These are phyloP conservation scores for Blennius ocellaris DNA, from an alignment of 2,113 vertebrate species.

Conservation along the genomic window DNA sequence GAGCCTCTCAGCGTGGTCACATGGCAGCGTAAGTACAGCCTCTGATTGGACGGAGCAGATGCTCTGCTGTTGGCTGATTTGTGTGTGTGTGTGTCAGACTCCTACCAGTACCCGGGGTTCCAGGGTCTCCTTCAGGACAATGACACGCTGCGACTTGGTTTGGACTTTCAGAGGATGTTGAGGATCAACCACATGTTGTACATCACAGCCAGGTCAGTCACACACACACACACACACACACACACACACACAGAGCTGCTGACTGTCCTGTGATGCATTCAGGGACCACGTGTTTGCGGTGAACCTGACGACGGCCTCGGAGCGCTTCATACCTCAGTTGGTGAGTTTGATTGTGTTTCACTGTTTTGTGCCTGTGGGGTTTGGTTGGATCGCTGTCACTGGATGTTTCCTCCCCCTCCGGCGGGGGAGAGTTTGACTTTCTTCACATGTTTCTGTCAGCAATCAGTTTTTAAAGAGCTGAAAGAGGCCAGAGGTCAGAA, in stretches of 20 bases:
- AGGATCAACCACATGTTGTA: constrained; percentile 88
- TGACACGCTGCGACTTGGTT: constrained; percentile 81
- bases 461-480: too few relatives aligned
- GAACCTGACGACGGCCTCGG: constrained; percentile 83
- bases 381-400: too few relatives aligned
- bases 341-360: constrained; percentile 72
- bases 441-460: too few relatives aligned
- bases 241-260: neutral
- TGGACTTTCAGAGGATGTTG: constrained; percentile 90
- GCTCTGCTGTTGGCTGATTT: too few relatives aligned
- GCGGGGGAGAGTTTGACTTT: too few relatives aligned
- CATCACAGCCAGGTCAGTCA: constrained; percentile 86
- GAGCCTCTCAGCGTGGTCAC: constrained; percentile 71
- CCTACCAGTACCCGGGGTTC: constrained; percentile 81
- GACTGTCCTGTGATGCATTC: constrained; percentile 16
- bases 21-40: constrained; percentile 66
- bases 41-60: neutral
- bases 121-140: constrained; percentile 84
- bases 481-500: too few relatives aligned
- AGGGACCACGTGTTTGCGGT: constrained; percentile 93
- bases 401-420: too few relatives aligned
- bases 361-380: too few relatives aligned
- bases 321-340: constrained; percentile 84
- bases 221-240: neutral
- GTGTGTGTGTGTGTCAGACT: constrained; percentile 71